Evolutionary conservation across 2,888 invertebrate genomes (phyloP).

Genomic region (Beris chalybata): DNA sequence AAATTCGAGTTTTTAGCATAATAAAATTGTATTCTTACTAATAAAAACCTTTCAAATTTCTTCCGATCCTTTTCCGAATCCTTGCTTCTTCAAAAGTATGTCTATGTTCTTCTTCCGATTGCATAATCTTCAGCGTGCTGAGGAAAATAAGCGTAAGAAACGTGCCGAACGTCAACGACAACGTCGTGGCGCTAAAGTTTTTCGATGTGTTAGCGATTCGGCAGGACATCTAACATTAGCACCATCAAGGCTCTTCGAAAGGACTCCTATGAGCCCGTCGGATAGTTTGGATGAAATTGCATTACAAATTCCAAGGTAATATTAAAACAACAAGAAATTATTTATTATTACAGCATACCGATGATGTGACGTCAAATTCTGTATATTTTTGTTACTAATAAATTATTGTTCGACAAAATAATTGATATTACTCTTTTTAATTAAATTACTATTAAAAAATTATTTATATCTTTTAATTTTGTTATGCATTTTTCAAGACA

Average conservation of each 20-base stretch:
- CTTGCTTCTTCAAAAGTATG: constrained; percentile 62
- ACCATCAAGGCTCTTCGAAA: constrained; percentile 81
- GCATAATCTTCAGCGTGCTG: constrained; percentile 85
- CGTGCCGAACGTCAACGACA: constrained; percentile 58
- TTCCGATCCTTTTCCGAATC: too few species aligned
- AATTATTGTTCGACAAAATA: too few species aligned
- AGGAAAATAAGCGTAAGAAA: constrained; percentile 73
- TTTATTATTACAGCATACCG: not conserved
- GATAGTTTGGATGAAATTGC: constrained; percentile 92
- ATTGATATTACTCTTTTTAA: too few species aligned
- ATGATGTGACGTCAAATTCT: too few species aligned
- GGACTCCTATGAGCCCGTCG: constrained; percentile 79
- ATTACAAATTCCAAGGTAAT: constrained; percentile 88
- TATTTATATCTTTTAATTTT: too few species aligned
- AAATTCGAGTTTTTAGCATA: too few species aligned
- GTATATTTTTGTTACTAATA: too few species aligned
- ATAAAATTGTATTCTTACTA: too few species aligned
- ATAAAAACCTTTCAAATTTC: too few species aligned
- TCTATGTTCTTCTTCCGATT: constrained; percentile 95
- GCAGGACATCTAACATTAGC: constrained; percentile 65
- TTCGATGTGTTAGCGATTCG: constrained; percentile 57
- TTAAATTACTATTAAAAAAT: too few species aligned
- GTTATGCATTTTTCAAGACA: too few species aligned
- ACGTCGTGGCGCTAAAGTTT: constrained; percentile 62
- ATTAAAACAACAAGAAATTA: constrained; percentile 2